Conservation (phyloP, 2,113 vertebrate species). For the Poeciliopsis prolifica region DNA sequence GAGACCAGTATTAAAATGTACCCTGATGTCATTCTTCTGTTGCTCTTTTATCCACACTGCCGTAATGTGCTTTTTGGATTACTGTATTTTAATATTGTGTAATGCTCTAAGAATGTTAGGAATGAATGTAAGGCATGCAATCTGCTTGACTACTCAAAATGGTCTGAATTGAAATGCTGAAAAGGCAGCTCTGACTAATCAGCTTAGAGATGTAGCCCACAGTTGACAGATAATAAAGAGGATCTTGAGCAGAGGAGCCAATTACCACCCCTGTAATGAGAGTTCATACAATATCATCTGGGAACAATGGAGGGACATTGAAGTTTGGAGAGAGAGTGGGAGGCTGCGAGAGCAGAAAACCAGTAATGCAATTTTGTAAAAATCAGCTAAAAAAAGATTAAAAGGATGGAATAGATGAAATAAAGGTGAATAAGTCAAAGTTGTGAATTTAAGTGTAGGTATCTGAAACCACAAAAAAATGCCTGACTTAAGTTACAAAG, state of each 20-base stretch:
- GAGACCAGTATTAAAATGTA: constrained; percentile 42
- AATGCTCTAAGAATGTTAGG: constrained; percentile 42
- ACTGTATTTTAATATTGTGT: constrained; percentile 38
- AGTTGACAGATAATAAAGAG: constrained; percentile 69
- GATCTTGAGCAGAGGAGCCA: constrained; percentile 65
- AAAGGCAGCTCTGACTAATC: constrained; percentile 72
- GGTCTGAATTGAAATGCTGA: constrained; percentile 74
- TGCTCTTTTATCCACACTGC: constrained; percentile 32
- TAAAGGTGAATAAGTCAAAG: not conserved
- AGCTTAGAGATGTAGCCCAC: constrained; percentile 73
- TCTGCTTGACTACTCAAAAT: constrained; percentile 55
- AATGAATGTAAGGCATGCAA: constrained; percentile 55
- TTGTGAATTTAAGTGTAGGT: not conserved
- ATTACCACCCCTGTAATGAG: constrained; percentile 67
- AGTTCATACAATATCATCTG: constrained; percentile 55
- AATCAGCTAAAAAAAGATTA: not conserved
- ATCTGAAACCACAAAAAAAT: not conserved
- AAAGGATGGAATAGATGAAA: not conserved
- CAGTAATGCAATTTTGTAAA: constrained; percentile 1
- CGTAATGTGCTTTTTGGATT: constrained; percentile 58
- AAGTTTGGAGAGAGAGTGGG: constrained; percentile 31
- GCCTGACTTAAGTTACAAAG: not conserved
- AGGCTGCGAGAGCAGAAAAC: not conserved
- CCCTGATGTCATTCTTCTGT: constrained; percentile 44
- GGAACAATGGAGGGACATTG: constrained; percentile 51